Percentiles rank a stretch among this genome's conserved stretches.
These are phyloP conservation scores for Drosophila bipectinata DNA, from an alignment of 1,140 invertebrate genomes.

Conservation along the genomic window DNA sequence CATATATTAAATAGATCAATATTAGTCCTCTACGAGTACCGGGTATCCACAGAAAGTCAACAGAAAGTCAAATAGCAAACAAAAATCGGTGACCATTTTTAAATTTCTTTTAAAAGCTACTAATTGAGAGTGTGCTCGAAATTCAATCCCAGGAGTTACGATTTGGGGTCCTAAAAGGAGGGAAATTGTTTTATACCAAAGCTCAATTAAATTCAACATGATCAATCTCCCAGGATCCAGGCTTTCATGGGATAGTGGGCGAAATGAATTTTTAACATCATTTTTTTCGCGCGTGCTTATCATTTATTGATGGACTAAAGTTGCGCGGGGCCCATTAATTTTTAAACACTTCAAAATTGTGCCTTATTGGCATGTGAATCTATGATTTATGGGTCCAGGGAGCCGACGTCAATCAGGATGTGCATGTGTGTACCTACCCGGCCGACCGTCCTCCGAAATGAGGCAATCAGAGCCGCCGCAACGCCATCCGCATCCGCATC, in stretches of 20 bases:
- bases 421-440: background rate
- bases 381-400: constrained; percentile 65
- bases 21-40: too few species aligned
- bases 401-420: constrained; percentile 63
- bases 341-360: constrained; percentile 74
- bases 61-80: too few species aligned
- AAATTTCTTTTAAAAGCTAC: background rate
- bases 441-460: constrained; percentile 33
- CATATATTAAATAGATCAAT: too few species aligned
- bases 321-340: constrained; percentile 57
- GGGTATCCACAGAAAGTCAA: too few species aligned
- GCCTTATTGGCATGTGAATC: constrained; percentile 68
- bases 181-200: constrained; percentile 1
- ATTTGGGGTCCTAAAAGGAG: constrained; percentile 9
- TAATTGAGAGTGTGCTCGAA: background rate
- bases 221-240: background rate
- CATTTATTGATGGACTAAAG: constrained; percentile 62
- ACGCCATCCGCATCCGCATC: constrained; percentile 1
- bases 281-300: constrained; percentile 43
- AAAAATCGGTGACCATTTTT: background rate
- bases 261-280: constrained; percentile 40
- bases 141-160: background rate
- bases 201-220: constrained; percentile 7
- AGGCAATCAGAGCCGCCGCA: constrained; percentile 47
- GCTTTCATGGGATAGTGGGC: background rate